Evolutionary conservation across 1,140 invertebrate species (phyloP).

Genomic region (Drosophila bocqueti): DNA sequence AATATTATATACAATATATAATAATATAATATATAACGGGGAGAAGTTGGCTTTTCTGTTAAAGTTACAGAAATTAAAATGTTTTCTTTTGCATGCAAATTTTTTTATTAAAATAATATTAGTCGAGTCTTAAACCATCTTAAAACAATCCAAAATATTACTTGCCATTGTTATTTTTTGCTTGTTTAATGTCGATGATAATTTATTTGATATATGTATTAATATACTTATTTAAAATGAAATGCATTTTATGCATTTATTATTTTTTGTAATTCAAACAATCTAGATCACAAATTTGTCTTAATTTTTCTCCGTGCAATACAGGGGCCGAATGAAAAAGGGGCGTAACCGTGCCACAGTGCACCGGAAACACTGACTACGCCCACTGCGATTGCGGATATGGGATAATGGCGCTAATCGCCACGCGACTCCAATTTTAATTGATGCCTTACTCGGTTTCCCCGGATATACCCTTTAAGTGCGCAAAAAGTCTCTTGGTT

Average conservation of each 20-base stretch:
- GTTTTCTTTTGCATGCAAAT: no score
- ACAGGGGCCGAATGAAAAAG: not conserved
- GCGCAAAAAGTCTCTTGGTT: not conserved
- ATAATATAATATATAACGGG: no score
- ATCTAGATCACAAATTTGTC: not conserved
- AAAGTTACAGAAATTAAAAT: no score
- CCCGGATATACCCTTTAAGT: not conserved
- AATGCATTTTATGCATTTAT: not conserved
- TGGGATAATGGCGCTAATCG: conserved; percentile 70
- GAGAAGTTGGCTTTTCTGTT: no score
- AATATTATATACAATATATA: no score
- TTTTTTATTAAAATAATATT: no score
- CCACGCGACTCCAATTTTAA: conserved; percentile 73
- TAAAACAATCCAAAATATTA: no score
- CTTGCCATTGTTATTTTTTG: no score
- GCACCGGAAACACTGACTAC: conserved; percentile 52
- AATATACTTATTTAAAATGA: no score
- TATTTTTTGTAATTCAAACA: not conserved
- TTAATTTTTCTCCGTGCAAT: not conserved
- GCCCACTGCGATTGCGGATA: conserved; percentile 50
- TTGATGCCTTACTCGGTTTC: conserved; percentile 34
- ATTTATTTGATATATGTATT: no score
- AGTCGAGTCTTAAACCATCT: no score
- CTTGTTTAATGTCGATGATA: no score
- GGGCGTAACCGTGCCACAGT: not conserved